A percentile compares a stretch with the other conserved stretches of the same genome.
phyloP scores from a whole-genome alignment of 2,888 invertebrate species.

The Oegoconia quadripuncta region DNA sequence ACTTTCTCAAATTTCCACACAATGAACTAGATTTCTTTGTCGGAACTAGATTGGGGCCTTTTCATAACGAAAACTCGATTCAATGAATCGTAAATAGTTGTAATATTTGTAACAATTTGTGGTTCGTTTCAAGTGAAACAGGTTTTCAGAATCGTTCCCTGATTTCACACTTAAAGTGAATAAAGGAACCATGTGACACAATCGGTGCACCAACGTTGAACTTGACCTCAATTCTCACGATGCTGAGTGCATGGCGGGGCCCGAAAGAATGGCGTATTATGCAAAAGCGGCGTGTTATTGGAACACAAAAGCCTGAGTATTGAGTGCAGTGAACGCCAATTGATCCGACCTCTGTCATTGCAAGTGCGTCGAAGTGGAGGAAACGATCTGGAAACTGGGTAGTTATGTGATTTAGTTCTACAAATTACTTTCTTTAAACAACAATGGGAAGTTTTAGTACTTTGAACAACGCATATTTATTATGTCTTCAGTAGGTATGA shows the following conservation, averaged over 20 bases:
- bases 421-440: no score
- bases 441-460: no score
- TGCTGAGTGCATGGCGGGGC: constrained; percentile 38
- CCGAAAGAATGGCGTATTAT: constrained; percentile 48
- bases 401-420: no score
- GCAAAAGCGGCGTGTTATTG: constrained; percentile 44
- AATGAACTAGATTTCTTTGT: constrained; percentile 17
- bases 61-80: constrained; percentile 17
- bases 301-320: constrained; percentile 34
- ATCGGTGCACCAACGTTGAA: constrained; percentile 54
- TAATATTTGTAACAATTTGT: constrained; percentile 32
- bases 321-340: constrained; percentile 21
- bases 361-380: constrained; percentile 22
- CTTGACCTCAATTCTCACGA: constrained; percentile 74
- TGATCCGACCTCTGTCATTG: constrained; percentile 16
- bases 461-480: no score
- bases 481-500: no score
- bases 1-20: constrained; percentile 20
- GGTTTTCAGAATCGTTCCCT: constrained; percentile 33
- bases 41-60: constrained; percentile 23
- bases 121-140: constrained; percentile 40
- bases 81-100: constrained; percentile 7
- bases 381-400: no score
- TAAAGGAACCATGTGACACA: constrained; percentile 20
- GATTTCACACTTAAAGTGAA: constrained; percentile 6